A percentile compares a stretch with the other conserved stretches of the same genome.
Evolutionary conservation across 1,140 invertebrate species (phyloP).

Genomic region (Hyles euphorbiae): DNA sequence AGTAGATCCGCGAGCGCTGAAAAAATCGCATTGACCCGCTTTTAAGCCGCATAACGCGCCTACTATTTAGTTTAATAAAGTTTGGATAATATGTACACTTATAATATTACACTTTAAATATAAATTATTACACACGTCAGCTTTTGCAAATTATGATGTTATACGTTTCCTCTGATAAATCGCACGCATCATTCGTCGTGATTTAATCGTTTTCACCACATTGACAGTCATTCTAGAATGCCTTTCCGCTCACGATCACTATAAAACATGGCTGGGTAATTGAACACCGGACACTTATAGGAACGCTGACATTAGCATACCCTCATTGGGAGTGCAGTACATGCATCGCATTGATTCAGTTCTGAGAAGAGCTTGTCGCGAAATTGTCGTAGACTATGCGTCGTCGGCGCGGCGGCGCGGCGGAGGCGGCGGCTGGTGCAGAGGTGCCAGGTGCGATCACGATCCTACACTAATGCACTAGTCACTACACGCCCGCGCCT

Average conservation of each 20-base stretch:
- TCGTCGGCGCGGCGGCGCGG: conserved; percentile 5
- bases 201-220: conserved; percentile 7
- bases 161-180: conserved; percentile 6
- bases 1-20: background rate
- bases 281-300: conserved; percentile 46
- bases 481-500: conserved; percentile 10
- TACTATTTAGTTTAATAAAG: conserved; percentile 9
- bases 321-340: conserved; percentile 43
- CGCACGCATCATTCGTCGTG: background rate
- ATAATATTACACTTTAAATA: conserved; percentile 1
- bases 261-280: conserved; percentile 34
- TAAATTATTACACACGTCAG: conserved; percentile 14
- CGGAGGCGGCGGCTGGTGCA: conserved; percentile 8
- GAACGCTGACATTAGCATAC: conserved; percentile 57
- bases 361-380: conserved; percentile 40
- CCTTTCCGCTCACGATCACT: conserved; percentile 10
- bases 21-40: conserved; percentile 3
- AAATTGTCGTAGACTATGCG: conserved; percentile 44
- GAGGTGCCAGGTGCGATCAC: conserved; percentile 44
- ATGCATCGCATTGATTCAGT: conserved; percentile 35
- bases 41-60: conserved; percentile 2
- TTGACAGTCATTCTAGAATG: conserved; percentile 3
- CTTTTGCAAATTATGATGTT: conserved; percentile 15
- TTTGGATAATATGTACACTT: background rate
- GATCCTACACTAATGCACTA: conserved; percentile 21